Evolutionary conservation across 2,113 vertebrate species (phyloP).

Genomic region (Thryonomys swinderianus): DNA sequence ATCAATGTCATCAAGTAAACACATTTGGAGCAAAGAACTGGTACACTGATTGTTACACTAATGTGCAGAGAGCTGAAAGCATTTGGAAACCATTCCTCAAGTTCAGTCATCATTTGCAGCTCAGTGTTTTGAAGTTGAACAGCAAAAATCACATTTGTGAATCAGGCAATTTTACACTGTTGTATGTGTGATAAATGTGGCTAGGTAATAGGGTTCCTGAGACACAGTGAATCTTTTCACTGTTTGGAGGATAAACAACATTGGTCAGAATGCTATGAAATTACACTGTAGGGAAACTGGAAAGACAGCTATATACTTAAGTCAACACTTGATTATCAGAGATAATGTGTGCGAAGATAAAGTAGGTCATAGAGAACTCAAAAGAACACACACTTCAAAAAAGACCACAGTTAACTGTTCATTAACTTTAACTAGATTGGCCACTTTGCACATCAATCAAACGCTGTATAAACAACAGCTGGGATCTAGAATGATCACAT

Average conservation of each 20-base stretch:
- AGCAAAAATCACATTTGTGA: conserved; percentile 8
- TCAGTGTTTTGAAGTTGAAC: background rate
- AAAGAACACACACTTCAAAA: background rate
- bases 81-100: conserved; percentile 25
- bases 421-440: background rate
- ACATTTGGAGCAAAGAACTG: background rate
- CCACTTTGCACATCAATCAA: background rate
- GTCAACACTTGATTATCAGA: background rate
- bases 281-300: background rate
- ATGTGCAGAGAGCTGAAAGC: background rate
- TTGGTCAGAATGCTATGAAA: conserved; percentile 16
- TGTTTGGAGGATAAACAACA: background rate
- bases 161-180: background rate
- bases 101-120: background rate
- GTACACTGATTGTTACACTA: background rate
- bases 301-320: background rate
- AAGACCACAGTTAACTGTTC: conserved; percentile 19
- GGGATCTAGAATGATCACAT: background rate
- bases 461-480: conserved; percentile 6
- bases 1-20: background rate
- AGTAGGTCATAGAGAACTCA: background rate
- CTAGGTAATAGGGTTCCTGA: background rate
- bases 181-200: background rate
- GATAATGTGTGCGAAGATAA: background rate
- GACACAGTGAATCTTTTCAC: background rate